Percentiles rank a stretch among this genome's conserved stretches.
Evolutionary conservation across 2,797 vertebrate genomes (phyloP).

Genomic region (Phoeniculus purpureus): DNA sequence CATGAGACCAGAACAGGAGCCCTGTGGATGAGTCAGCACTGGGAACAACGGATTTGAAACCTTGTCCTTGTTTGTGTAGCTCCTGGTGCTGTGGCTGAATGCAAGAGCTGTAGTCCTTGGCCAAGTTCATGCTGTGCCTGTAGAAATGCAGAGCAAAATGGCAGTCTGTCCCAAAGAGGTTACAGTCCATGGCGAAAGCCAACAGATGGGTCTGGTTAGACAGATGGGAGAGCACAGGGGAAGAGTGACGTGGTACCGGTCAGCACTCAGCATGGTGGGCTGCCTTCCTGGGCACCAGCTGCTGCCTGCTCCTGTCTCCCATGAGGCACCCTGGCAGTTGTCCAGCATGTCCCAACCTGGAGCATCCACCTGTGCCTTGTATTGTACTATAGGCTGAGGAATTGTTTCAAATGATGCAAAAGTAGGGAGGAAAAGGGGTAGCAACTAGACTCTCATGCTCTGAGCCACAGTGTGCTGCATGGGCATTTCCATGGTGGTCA

Average conservation of each 20-base stretch:
- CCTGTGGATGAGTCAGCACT: background rate
- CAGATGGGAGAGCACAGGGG: slow-evolving; percentile 4
- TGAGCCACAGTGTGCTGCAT: fast-evolving
- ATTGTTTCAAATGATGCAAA: background rate
- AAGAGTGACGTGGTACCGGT: background rate
- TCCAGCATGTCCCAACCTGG: background rate
- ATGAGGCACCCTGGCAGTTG: fast-evolving
- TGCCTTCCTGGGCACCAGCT: background rate
- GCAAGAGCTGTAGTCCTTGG: fast-evolving
- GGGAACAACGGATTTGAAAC: background rate
- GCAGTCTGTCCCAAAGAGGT: background rate
- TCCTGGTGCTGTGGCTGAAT: background rate
- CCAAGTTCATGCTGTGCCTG: background rate
- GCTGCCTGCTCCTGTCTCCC: background rate
- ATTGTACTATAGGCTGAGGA: background rate
- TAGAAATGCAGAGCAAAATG: background rate
- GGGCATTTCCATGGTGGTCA: fast-evolving
- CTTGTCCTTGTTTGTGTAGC: background rate
- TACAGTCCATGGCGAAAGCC: background rate
- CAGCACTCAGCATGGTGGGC: background rate
- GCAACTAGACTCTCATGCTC: fast-evolving
- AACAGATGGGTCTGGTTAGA: background rate
- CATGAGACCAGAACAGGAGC: background rate
- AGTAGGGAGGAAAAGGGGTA: background rate
- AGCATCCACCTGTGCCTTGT: background rate